Evolutionary conservation across 1,140 invertebrate species (phyloP), one percentile per base, ranked within the genome.

Genomic region (Meloidogyne exigua): DNA sequence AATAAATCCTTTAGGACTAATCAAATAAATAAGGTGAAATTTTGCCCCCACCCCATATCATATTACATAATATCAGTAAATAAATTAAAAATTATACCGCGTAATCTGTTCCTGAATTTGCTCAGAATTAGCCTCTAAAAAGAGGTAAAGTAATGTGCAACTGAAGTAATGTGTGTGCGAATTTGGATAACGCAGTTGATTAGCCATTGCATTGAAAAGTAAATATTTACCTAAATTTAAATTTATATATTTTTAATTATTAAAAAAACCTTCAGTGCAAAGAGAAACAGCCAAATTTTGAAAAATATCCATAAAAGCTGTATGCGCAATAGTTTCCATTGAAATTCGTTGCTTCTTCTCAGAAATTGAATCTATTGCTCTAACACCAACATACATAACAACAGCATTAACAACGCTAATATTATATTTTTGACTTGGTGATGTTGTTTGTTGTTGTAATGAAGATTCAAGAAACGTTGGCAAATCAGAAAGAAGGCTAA

Each of bases 161-260:
- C 95, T 97, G 89, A 99, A 99, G 90, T 99, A 99, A 89, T 98
- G 95, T 0, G 97, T 99, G 88, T 99, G 96, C 82, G 94, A 96
- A 89, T 99, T 99, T 0, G 97, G 97, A 89, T 98, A 99, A 4
- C 97, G 91, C 80, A 99, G 89, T 87, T 99, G 96, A 90, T 99
- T 99, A 28, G 95, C 95, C 80, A 99, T 95, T 0, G 96, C 95
- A 89, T 99, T 99, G 82, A 99, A 90, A 88, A 99, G 97, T 80
- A 99, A 89, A 88, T 98, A 99, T 0, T 92, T 90, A 71, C 92
- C 91, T 91, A 81, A 44, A 89, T 83, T 42, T 23, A 21, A 64
- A 72, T 49, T 66, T 77, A 68, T 28, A 11, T 68, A 21, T 57
- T 10, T 21, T 15, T 74, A 76, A 75, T 81, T 79, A 25, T n/a